phyloP scores from a whole-genome alignment of 2,113 vertebrate genomes.

The Sminthopsis crassicaudata region DNA sequence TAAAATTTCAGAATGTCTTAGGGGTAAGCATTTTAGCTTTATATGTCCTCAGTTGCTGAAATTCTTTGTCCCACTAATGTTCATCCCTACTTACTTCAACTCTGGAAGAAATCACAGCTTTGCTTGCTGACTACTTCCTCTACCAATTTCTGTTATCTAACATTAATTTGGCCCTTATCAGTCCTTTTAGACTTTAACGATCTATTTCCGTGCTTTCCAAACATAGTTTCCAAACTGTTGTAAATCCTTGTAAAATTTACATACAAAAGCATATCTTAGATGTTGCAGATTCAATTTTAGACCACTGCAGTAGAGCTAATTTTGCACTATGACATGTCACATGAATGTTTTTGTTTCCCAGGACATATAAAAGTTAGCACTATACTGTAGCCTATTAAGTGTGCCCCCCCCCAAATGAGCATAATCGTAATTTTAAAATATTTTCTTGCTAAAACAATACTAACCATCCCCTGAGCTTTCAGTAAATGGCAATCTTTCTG shows the following conservation, averaged over 20 bases:
- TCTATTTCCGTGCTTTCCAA: background rate
- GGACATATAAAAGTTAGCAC: background rate
- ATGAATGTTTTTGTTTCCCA: background rate
- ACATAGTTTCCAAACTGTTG: background rate
- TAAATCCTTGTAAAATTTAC: background rate
- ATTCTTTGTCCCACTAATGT: background rate
- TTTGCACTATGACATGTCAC: background rate
- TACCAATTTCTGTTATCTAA: background rate
- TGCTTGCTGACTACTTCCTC: background rate
- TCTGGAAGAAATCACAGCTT: background rate
- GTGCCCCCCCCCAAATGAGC: background rate
- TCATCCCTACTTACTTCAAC: background rate
- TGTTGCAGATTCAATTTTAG: background rate
- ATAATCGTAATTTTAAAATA: background rate
- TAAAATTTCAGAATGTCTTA: background rate
- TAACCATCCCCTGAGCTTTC: background rate
- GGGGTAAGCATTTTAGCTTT: background rate
- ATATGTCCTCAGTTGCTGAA: background rate
- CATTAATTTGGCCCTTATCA: background rate
- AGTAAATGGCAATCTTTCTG: background rate
- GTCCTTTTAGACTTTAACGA: background rate
- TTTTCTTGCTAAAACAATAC: background rate
- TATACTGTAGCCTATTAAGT: background rate
- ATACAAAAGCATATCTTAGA: background rate
- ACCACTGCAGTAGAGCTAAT: background rate